These are phyloP conservation scores for Anticlea derivata DNA, from an alignment of 2,888 invertebrate species.

Conservation along the genomic window DNA sequence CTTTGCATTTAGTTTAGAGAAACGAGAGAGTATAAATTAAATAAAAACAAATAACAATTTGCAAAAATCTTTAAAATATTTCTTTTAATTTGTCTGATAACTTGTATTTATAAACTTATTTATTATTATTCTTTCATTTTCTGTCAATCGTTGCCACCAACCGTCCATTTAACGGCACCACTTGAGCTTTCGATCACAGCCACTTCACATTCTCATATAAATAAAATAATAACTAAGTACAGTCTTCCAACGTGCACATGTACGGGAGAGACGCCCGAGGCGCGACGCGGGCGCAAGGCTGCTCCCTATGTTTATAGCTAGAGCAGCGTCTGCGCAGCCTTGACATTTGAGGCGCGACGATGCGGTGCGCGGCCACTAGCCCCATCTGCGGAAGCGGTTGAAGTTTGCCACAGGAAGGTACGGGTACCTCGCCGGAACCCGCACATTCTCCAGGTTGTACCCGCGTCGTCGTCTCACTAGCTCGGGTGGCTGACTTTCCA, in stretches of 20 bases:
- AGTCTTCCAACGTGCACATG: conserved; percentile 53
- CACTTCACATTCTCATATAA: conserved; percentile 71
- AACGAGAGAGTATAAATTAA: background rate
- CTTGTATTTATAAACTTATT: conserved; percentile 23
- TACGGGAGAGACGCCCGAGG: conserved; percentile 50
- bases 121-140: conserved; percentile 42
- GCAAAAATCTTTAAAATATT: conserved; percentile 9
- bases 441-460: conserved; percentile 79
- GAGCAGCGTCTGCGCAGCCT: conserved; percentile 65
- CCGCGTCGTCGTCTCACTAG: conserved; percentile 71
- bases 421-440: conserved; percentile 76
- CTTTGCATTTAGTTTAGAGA: background rate
- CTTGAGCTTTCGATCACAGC: conserved; percentile 75
- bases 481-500: conserved; percentile 47
- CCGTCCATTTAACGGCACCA: conserved; percentile 55
- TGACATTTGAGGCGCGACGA: conserved; percentile 66
- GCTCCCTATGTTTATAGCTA: conserved; percentile 43
- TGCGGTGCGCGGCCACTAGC: conserved; percentile 60
- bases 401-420: conserved; percentile 73
- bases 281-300: conserved; percentile 45
- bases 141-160: conserved; percentile 61
- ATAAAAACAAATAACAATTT: background rate
- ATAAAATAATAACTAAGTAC: conserved; percentile 57
- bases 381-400: conserved; percentile 76
- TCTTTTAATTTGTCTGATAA: too few species aligned